Evolutionary conservation across 2,797 vertebrate species (phyloP).

Genomic region (Hybognathus amarus): DNA sequence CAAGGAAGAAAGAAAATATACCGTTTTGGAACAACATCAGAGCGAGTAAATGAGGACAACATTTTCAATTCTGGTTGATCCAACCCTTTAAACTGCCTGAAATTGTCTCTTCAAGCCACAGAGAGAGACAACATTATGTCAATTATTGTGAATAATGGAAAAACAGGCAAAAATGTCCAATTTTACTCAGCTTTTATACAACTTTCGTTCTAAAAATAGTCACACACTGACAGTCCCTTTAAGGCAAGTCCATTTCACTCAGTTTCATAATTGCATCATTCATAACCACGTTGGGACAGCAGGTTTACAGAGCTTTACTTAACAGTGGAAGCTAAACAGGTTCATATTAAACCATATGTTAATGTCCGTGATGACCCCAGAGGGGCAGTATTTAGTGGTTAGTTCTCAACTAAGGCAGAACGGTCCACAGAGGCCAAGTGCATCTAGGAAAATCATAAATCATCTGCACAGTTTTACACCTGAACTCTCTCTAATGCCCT

Average conservation of each 20-base stretch:
- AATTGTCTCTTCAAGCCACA: background rate
- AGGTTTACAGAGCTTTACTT: slow-evolving; percentile 41
- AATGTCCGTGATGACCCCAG: slow-evolving; percentile 47
- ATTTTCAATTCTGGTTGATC: background rate
- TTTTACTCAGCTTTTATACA: background rate
- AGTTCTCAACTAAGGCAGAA: slow-evolving; percentile 40
- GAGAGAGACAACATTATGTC: background rate
- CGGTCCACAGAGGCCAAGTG: slow-evolving; percentile 49
- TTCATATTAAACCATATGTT: slow-evolving; percentile 51
- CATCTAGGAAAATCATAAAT: slow-evolving; percentile 59
- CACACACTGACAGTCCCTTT: background rate
- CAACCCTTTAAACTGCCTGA: background rate
- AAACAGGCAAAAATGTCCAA: background rate
- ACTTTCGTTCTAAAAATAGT: background rate
- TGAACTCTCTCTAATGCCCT: slow-evolving; percentile 59
- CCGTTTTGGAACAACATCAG: background rate
- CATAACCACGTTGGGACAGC: background rate
- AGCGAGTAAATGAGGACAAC: background rate
- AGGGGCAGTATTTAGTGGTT: slow-evolving; percentile 45
- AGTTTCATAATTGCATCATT: background rate
- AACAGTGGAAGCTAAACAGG: slow-evolving; percentile 34
- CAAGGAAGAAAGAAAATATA: background rate
- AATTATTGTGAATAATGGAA: background rate
- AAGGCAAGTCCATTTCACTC: background rate
- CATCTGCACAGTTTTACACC: slow-evolving; percentile 54